A percentile compares a stretch with the other conserved stretches of the same genome.
These are phyloP conservation scores for Spea hammondii DNA, from an alignment of 2,797 vertebrate species.

Conservation along the genomic window DNA sequence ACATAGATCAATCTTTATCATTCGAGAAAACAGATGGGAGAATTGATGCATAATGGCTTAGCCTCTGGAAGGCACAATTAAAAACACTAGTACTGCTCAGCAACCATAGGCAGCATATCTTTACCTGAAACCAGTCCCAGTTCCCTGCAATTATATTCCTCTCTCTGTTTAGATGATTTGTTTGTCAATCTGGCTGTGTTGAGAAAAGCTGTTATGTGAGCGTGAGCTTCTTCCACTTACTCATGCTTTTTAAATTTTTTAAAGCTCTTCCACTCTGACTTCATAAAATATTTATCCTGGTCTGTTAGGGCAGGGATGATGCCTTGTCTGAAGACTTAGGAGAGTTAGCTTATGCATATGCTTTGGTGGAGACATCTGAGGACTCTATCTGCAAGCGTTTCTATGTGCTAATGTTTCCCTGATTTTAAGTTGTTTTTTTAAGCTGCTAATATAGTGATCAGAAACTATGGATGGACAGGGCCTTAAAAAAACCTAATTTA, in stretches of 20 bases:
- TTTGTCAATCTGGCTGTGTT: conserved; percentile 44
- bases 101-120: conserved; percentile 13
- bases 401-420: conserved; percentile 39
- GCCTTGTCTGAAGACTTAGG: conserved; percentile 43
- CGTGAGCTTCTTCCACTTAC: conserved; percentile 30
- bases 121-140: not conserved
- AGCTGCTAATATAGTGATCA: not conserved
- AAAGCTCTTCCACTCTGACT: conserved; percentile 42
- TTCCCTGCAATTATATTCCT: conserved; percentile 14
- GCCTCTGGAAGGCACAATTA: not conserved
- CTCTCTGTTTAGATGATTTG: conserved; percentile 33
- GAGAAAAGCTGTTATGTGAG: conserved; percentile 36
- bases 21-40: not conserved
- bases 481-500: not conserved
- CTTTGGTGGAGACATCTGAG: conserved; percentile 36
- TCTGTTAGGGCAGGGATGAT: conserved; percentile 46
- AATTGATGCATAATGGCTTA: not conserved
- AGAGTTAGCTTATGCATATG: conserved; percentile 36
- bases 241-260: conserved; percentile 48
- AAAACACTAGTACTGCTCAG: not conserved
- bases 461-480: not conserved
- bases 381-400: conserved; percentile 34
- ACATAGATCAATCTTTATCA: no score
- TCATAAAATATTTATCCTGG: conserved; percentile 49
- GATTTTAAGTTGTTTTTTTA: conserved; percentile 15